Percentiles rank a stretch among this genome's conserved stretches.
Conservation (phyloP, 2,113 vertebrate species). For the Penelope pileata region DNA sequence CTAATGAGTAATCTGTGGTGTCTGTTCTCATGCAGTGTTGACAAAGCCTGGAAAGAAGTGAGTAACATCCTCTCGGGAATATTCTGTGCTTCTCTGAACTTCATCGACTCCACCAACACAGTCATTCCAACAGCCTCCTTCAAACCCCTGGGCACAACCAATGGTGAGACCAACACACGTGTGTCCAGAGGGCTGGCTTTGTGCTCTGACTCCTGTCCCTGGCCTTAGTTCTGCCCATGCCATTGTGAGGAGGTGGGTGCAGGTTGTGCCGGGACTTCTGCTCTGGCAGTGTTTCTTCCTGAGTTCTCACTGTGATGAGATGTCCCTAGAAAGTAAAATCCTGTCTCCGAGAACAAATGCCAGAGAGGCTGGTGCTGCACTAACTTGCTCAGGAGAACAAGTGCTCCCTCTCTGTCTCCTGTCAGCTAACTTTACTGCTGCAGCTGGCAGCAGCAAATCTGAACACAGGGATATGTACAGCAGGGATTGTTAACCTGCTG, state of each 20-base stretch:
- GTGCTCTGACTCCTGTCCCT: neutral
- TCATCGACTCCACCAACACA: conserved; percentile 97
- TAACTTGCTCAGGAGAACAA: neutral
- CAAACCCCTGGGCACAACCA: conserved; percentile 92
- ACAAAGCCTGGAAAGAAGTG: conserved; percentile 93
- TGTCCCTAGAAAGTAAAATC: neutral
- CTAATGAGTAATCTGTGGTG: neutral
- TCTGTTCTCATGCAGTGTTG: conserved; percentile 82
- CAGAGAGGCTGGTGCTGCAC: neutral
- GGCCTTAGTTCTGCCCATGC: neutral
- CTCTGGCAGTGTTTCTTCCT: neutral
- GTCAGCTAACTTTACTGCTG: neutral
- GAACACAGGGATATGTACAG: neutral
- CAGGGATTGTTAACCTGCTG: neutral
- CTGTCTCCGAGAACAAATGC: conserved; percentile 45
- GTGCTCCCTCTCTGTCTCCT: neutral
- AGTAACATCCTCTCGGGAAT: conserved; percentile 96
- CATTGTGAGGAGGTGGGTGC: neutral
- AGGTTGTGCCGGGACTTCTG: neutral
- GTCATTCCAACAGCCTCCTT: conserved; percentile 95
- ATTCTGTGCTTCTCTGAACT: conserved; percentile 98
- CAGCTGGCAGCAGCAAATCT: neutral
- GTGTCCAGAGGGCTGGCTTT: neutral
- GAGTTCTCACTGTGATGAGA: neutral
- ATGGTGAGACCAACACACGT: conserved; percentile 74